phyloP scores from a whole-genome alignment of 2,797 vertebrate genomes.

The Hyperoplus lanceolatus region DNA sequence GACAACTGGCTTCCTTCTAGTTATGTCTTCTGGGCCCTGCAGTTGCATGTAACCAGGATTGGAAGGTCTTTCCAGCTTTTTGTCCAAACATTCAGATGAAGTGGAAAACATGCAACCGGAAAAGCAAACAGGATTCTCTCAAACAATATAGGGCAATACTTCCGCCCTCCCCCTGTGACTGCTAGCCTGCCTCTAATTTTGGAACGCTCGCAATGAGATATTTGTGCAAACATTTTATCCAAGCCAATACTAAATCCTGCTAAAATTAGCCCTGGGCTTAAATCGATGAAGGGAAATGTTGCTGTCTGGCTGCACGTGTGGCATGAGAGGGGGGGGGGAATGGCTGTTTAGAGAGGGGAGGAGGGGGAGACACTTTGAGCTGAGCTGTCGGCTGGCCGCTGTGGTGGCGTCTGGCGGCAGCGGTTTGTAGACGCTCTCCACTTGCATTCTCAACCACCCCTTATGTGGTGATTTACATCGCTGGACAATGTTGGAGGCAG shows the following conservation, averaged over 20 bases:
- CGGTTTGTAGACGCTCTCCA: conserved; percentile 34
- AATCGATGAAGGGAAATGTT: conserved; percentile 64
- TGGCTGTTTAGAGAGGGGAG: conserved; percentile 36
- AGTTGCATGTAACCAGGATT: conserved; percentile 32
- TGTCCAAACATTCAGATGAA: conserved; percentile 21
- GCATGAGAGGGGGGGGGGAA: conserved; percentile 4
- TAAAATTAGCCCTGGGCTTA: conserved; percentile 74
- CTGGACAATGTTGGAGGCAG: conserved; percentile 18
- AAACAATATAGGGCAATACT: conserved; percentile 54
- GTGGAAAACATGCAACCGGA: conserved; percentile 65
- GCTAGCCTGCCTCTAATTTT: conserved; percentile 30
- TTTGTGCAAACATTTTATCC: conserved; percentile 52
- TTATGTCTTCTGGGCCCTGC: conserved; percentile 28
- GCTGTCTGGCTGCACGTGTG: conserved; percentile 61
- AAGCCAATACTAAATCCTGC: conserved; percentile 58
- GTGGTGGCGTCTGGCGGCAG: conserved; percentile 28
- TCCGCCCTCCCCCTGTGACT: neutral
- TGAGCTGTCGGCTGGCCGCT: conserved; percentile 41
- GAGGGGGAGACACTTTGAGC: conserved; percentile 41
- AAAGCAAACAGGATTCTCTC: conserved; percentile 48
- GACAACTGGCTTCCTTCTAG: neutral
- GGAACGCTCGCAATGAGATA: conserved; percentile 52
- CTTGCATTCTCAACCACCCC: conserved; percentile 8
- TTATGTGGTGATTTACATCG: conserved; percentile 6
- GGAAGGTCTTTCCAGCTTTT: conserved; percentile 8